phyloP scores from a whole-genome alignment of 1,140 invertebrate genomes.

The Leptonema lineaticorne region DNA sequence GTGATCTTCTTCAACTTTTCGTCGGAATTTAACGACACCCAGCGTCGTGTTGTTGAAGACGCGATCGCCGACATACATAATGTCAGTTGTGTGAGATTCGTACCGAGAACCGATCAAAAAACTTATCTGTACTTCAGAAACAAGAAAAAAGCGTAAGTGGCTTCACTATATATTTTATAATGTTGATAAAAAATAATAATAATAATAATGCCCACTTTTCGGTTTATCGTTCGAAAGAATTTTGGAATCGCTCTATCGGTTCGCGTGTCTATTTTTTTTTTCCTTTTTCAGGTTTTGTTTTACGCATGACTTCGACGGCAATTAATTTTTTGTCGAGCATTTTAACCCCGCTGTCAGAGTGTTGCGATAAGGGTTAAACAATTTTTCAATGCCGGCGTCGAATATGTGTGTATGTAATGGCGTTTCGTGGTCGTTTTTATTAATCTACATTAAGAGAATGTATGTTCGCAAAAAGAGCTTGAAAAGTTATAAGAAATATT shows the following conservation, averaged over 20 bases:
- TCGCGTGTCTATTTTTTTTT: background rate
- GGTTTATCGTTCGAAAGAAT: too few species aligned
- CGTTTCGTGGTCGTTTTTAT: too few species aligned
- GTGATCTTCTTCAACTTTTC: constrained; percentile 42
- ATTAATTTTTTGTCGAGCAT: constrained; percentile 19
- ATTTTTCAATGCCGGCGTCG: constrained; percentile 16
- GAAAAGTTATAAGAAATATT: too few species aligned
- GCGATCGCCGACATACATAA: constrained; percentile 39
- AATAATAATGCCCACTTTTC: background rate
- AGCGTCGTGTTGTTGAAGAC: constrained; percentile 27
- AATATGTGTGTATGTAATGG: too few species aligned
- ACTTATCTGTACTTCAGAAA: constrained; percentile 39
- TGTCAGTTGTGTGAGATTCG: constrained; percentile 40
- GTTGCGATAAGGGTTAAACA: constrained; percentile 10
- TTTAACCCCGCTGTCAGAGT: background rate
- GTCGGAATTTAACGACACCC: constrained; percentile 29
- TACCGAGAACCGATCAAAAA: constrained; percentile 25
- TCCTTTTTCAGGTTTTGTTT: background rate
- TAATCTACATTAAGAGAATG: too few species aligned
- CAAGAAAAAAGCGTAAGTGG: constrained; percentile 40
- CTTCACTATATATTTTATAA: background rate
- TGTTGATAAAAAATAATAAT: background rate
- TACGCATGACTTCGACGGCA: background rate
- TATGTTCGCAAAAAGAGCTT: too few species aligned
- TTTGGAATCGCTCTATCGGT: background rate